A percentile compares a stretch with the other conserved stretches of the same genome.
Evolutionary conservation across 1,140 invertebrate genomes (phyloP).

Genomic region (Ceratoteleas bidentatus): DNA sequence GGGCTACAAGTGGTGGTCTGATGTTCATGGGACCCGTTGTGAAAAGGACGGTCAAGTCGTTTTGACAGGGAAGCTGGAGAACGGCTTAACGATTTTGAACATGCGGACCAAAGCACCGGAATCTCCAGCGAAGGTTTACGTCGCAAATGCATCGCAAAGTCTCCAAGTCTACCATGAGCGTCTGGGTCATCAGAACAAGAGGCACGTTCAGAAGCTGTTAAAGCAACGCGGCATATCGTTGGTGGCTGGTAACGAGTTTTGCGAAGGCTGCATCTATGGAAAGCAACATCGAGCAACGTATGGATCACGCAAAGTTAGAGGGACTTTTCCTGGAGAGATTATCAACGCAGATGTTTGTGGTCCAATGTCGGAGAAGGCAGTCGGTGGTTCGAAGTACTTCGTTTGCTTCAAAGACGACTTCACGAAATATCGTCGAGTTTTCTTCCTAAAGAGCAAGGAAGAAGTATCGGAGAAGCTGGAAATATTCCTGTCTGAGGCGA

Average conservation of each 20-base stretch:
- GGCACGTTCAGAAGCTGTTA: too few relatives aligned
- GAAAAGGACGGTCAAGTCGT: too few relatives aligned
- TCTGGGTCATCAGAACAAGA: too few relatives aligned
- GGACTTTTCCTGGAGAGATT: conserved; percentile 23
- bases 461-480: conserved; percentile 52
- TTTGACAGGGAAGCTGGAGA: too few relatives aligned
- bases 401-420: conserved; percentile 70
- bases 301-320: background rate
- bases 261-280: conserved; percentile 51
- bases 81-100: too few relatives aligned
- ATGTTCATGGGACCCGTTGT: too few relatives aligned
- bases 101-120: too few relatives aligned
- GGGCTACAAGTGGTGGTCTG: too few relatives aligned
- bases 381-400: conserved; percentile 66
- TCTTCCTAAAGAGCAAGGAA: conserved; percentile 66
- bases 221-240: too few relatives aligned
- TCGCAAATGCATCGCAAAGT: too few relatives aligned
- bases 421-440: conserved; percentile 50
- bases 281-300: conserved; percentile 36
- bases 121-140: too few relatives aligned
- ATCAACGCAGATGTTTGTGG: conserved; percentile 69
- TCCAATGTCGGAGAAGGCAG: conserved; percentile 64
- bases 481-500: conserved; percentile 23
- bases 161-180: too few relatives aligned
- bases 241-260: conserved; percentile 23